These are phyloP conservation scores for Podarcis cretensis DNA, from an alignment of 2,113 vertebrate species.

Conservation along the genomic window DNA sequence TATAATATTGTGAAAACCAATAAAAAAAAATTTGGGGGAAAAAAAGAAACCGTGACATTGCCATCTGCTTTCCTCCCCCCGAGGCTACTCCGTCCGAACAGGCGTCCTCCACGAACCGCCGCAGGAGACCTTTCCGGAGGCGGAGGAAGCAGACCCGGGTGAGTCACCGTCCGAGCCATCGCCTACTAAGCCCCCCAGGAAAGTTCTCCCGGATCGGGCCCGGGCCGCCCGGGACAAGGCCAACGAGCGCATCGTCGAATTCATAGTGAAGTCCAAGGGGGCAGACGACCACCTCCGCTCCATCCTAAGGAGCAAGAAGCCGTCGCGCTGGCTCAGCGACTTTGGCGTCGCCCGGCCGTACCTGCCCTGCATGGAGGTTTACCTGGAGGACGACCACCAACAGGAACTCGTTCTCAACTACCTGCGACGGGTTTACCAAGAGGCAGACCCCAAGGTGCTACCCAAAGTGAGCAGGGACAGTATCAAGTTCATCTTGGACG, in stretches of 20 bases:
- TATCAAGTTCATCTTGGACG: slow-evolving; percentile 87
- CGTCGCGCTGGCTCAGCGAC: slow-evolving; percentile 86
- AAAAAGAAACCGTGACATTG: neutral
- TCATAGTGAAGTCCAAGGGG: slow-evolving; percentile 85
- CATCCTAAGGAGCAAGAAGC: slow-evolving; percentile 82
- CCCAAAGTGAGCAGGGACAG: slow-evolving; percentile 66
- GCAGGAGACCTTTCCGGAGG: slow-evolving; percentile 73
- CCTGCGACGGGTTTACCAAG: slow-evolving; percentile 78
- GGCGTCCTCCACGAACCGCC: slow-evolving; percentile 64
- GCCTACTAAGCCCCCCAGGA: slow-evolving; percentile 70
- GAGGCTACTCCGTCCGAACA: slow-evolving; percentile 89
- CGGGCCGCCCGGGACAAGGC: slow-evolving; percentile 87
- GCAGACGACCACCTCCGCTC: slow-evolving; percentile 85
- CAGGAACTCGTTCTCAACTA: slow-evolving; percentile 86
- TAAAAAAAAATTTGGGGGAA: too few species aligned
- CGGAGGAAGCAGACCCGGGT: slow-evolving; percentile 30
- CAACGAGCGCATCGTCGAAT: slow-evolving; percentile 89
- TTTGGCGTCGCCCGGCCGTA: slow-evolving; percentile 74
- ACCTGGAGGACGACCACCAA: slow-evolving; percentile 91
- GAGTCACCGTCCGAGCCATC: slow-evolving; percentile 41
- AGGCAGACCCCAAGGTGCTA: slow-evolving; percentile 54
- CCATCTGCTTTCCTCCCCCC: neutral
- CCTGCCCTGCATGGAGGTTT: slow-evolving; percentile 79
- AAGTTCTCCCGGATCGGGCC: slow-evolving; percentile 89
- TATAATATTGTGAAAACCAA: too few species aligned